Evolutionary conservation across 64 coral and sea anemone genomes (phyloP).

Genomic region (Porites lutea): DNA sequence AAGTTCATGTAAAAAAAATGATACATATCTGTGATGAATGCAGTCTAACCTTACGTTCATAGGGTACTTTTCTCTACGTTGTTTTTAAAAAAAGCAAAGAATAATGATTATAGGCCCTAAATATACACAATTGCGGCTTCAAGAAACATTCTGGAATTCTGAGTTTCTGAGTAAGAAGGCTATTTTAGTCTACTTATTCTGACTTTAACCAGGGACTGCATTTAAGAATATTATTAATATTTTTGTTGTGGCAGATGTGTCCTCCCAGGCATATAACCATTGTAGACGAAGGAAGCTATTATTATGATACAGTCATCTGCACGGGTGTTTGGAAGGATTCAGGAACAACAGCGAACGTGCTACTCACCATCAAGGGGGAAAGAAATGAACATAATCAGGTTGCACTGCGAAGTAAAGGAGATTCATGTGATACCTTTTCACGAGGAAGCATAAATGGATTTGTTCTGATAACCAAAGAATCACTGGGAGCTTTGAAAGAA

Average conservation of each 20-base stretch:
- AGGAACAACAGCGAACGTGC: slow-evolving; percentile 46
- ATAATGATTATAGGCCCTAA: no score
- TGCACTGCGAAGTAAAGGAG: slow-evolving; percentile 22
- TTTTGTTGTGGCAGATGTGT: not conserved
- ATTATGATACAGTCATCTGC: slow-evolving; percentile 38
- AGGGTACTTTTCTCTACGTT: no score
- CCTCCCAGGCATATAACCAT: not conserved
- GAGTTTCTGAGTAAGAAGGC: no score
- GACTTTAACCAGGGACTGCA: no score
- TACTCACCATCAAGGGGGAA: slow-evolving; percentile 34
- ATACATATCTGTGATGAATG: no score
- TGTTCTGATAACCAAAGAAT: slow-evolving; percentile 16
- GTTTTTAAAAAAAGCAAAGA: no score
- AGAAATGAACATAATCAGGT: slow-evolving; percentile 1
- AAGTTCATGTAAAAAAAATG: no score
- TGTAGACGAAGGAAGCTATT: slow-evolving; percentile 23
- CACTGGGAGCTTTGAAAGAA: slow-evolving; percentile 35
- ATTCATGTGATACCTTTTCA: slow-evolving; percentile 10
- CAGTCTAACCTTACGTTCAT: no score
- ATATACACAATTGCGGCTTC: no score
- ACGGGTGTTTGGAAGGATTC: slow-evolving; percentile 57
- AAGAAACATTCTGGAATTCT: no score
- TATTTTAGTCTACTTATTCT: no score
- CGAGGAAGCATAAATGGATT: slow-evolving; percentile 66
- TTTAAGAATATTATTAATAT: not conserved